These are phyloP conservation scores for Aurelia sp. DNA, from an alignment of 30 jellyfish, hydroid and myxozoan species.

Conservation along the genomic window DNA sequence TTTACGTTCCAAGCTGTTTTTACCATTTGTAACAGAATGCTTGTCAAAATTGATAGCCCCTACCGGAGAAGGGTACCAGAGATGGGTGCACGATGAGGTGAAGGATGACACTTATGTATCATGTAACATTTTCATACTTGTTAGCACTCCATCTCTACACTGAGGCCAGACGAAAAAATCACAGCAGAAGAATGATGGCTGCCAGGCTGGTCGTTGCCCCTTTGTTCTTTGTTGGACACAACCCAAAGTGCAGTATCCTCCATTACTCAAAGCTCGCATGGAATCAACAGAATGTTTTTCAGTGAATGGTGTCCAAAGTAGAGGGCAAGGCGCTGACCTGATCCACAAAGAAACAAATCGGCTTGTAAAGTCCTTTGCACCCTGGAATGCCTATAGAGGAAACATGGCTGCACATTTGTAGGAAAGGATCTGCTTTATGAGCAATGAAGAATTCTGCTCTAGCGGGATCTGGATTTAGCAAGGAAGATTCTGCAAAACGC, in stretches of 20 bases:
- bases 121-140: not conserved
- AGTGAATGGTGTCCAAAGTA: not conserved
- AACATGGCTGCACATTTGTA: not conserved
- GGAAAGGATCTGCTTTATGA: not conserved
- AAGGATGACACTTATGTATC: not conserved
- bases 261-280: not conserved
- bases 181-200: not conserved
- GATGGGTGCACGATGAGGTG: not conserved
- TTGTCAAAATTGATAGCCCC: not conserved
- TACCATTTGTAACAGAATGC: not conserved
- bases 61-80: not conserved
- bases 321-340: not conserved
- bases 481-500: too few species aligned
- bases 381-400: not conserved
- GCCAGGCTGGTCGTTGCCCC: slow-evolving; percentile 1
- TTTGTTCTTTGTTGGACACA: not conserved
- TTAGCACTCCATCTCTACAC: too few species aligned
- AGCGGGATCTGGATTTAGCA: too few species aligned
- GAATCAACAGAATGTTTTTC: not conserved
- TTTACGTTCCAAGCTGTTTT: not conserved
- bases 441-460: not conserved
- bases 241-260: not conserved
- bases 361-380: not conserved
- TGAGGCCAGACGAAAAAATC: too few species aligned
- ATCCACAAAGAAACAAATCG: not conserved